Evolutionary conservation across 1,140 invertebrate species (phyloP).

Genomic region (Eriosoma lanigerum): DNA sequence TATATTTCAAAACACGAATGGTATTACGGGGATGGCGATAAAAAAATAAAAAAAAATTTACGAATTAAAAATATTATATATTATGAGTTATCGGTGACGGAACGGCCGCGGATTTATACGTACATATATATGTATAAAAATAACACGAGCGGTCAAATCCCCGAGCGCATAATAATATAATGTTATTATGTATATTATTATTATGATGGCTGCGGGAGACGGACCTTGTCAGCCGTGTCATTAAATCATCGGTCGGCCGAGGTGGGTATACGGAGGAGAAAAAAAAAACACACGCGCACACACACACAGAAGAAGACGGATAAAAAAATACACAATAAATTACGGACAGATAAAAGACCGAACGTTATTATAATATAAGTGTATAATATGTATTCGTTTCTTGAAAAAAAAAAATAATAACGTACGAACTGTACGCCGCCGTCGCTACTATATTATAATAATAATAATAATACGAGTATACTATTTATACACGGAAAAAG

Average conservation of each 20-base stretch:
- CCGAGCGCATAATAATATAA: too few relatives aligned
- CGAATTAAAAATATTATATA: background rate
- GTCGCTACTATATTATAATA: too few relatives aligned
- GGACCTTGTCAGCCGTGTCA: conserved; percentile 40
- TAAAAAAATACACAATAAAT: conserved; percentile 36
- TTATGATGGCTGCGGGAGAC: conserved; percentile 39
- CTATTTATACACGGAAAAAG: too few relatives aligned
- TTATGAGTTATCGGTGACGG: conserved; percentile 29
- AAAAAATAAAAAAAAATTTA: background rate
- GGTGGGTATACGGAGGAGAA: background rate
- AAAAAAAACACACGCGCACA: conserved; percentile 5
- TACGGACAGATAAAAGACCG: conserved; percentile 35
- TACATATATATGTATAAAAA: background rate
- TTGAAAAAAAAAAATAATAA: background rate
- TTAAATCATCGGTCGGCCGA: conserved; percentile 33
- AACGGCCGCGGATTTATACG: background rate
- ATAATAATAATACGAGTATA: too few relatives aligned
- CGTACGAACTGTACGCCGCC: too few relatives aligned
- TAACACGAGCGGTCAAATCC: background rate
- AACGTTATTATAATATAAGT: background rate
- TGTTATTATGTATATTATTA: too few relatives aligned
- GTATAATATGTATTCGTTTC: background rate
- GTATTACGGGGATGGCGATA: background rate
- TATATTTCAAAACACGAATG: too few relatives aligned
- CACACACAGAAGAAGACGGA: conserved; percentile 11